Evolutionary conservation across 2,113 vertebrate genomes (phyloP).

Genomic region (Cynocephalus volans): DNA sequence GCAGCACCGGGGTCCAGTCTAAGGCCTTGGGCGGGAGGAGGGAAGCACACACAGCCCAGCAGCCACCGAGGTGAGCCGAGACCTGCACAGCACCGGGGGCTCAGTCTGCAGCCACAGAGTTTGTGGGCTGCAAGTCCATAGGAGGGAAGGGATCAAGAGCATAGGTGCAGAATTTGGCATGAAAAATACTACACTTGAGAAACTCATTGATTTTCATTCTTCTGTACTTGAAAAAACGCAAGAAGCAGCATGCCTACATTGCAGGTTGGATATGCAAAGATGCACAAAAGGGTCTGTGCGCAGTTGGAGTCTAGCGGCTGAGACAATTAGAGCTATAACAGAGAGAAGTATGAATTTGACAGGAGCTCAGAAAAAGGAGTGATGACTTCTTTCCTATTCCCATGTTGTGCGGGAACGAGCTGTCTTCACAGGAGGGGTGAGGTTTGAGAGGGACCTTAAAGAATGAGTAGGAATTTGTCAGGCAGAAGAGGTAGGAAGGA

Average conservation of each 20-base stretch:
- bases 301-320: neutral
- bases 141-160: neutral
- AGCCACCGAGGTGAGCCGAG: too few relatives aligned
- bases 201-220: neutral
- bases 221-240: neutral
- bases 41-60: too few relatives aligned
- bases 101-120: too few relatives aligned
- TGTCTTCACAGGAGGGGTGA: neutral
- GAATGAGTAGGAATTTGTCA: neutral
- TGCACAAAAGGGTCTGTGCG: neutral
- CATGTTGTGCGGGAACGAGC: neutral
- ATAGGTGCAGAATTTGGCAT: neutral
- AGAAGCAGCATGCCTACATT: fast-evolving
- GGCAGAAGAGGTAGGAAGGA: neutral
- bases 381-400: neutral
- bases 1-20: too few relatives aligned
- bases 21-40: too few relatives aligned
- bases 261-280: neutral
- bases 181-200: neutral
- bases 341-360: too few relatives aligned
- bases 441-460: neutral
- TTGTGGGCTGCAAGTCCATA: neutral
- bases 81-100: too few relatives aligned
- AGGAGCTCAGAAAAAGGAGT: neutral
- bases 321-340: neutral